Evolutionary conservation across 2,797 vertebrate species (phyloP).

Genomic region (Lateolabrax maculatus): DNA sequence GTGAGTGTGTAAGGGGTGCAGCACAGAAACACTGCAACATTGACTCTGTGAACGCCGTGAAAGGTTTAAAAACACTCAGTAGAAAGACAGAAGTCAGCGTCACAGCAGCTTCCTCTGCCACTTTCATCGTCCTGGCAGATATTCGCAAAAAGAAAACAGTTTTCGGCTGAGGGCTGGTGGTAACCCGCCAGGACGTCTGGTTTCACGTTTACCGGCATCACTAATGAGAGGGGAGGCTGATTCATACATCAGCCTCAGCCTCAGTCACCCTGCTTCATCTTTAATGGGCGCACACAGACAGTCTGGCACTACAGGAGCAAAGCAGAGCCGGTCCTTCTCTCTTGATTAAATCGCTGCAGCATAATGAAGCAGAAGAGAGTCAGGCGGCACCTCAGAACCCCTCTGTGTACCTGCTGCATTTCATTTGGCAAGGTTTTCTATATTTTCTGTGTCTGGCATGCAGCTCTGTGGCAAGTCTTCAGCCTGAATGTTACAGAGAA

Average conservation of each 20-base stretch:
- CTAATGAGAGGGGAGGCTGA: conserved; percentile 33
- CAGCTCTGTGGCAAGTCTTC: conserved; percentile 15
- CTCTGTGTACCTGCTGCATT: conserved; percentile 49
- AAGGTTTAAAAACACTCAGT: background rate
- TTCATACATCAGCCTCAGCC: conserved; percentile 44
- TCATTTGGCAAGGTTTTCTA: conserved; percentile 17
- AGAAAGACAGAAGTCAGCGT: background rate
- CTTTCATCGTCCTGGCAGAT: conserved; percentile 1
- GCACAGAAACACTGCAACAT: background rate
- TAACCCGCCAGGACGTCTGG: background rate
- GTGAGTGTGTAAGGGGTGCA: background rate
- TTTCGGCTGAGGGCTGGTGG: conserved; percentile 29
- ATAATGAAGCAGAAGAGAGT: conserved; percentile 53
- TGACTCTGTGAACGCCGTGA: background rate
- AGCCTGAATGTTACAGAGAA: conserved; percentile 9
- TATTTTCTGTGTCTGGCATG: background rate
- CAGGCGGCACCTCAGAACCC: conserved; percentile 22
- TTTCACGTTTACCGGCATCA: conserved; percentile 7
- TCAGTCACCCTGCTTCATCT: conserved; percentile 49
- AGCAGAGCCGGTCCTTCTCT: conserved; percentile 22
- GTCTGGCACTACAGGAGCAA: conserved; percentile 48
- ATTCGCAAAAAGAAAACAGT: background rate
- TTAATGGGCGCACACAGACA: conserved; percentile 61
- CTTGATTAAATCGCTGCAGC: conserved; percentile 58
- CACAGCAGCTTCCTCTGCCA: background rate